Evolutionary conservation across 2,113 vertebrate species (phyloP).

Genomic region (Apistogramma diplotaenia): DNA sequence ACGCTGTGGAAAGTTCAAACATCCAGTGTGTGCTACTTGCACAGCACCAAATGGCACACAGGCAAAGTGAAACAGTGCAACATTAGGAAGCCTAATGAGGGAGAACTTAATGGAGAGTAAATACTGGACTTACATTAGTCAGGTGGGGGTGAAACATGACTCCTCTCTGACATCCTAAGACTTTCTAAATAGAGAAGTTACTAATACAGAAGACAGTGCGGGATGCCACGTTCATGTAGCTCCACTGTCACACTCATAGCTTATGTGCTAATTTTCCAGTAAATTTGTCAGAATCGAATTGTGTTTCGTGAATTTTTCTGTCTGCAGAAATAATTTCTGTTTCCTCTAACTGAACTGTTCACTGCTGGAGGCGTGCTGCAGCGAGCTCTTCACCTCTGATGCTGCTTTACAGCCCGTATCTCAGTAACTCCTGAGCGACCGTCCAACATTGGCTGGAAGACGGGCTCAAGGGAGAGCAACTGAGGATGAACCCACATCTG

Average conservation of each 20-base stretch:
- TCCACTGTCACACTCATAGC: background rate
- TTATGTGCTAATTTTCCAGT: background rate
- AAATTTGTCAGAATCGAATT: background rate
- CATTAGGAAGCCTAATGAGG: background rate
- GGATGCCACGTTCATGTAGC: background rate
- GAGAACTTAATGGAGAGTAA: background rate
- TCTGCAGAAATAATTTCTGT: background rate
- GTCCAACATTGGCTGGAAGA: constrained; percentile 1
- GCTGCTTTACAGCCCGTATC: background rate
- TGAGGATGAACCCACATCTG: constrained; percentile 21
- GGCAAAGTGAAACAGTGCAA: background rate
- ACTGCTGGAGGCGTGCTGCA: background rate
- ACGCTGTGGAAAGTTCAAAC: background rate
- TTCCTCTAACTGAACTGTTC: background rate
- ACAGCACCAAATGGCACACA: background rate
- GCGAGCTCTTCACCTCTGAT: background rate
- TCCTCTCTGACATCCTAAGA: background rate
- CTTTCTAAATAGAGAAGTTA: background rate
- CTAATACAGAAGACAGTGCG: background rate
- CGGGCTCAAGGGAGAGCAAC: constrained; percentile 12
- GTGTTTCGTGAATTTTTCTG: accelerated
- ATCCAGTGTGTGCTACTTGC: background rate
- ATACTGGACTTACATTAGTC: background rate
- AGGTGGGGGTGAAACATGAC: background rate
- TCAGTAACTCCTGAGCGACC: background rate